Evolutionary conservation across 2,888 invertebrate genomes (phyloP).

Genomic region (Catocala fraxini): DNA sequence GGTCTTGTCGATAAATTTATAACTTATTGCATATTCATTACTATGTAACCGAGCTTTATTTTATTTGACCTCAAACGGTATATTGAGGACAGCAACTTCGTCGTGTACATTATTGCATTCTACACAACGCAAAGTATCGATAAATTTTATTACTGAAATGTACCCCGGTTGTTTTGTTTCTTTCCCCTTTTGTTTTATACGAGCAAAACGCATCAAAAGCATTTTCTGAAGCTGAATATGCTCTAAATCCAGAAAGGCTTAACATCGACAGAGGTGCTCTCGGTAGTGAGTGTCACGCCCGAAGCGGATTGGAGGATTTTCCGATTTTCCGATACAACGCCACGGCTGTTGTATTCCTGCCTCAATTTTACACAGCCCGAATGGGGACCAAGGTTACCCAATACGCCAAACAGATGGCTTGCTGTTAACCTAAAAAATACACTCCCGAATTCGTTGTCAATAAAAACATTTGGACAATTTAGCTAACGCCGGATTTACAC

Average conservation of each 20-base stretch:
- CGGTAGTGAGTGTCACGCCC: conserved; percentile 61
- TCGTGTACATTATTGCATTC: conserved; percentile 9
- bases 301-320: conserved; percentile 68
- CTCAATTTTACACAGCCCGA: conserved; percentile 59
- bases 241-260: conserved; percentile 65
- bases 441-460: conserved; percentile 32
- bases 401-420: conserved; percentile 38
- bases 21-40: conserved; percentile 56
- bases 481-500: conserved; percentile 16
- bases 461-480: conserved; percentile 36
- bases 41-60: conserved; percentile 32
- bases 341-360: conserved; percentile 49
- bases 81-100: conserved; percentile 5
- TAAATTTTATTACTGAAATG: conserved; percentile 5
- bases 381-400: conserved; percentile 59
- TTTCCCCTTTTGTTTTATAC: conserved; percentile 30
- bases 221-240: conserved; percentile 59
- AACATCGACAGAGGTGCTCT: conserved; percentile 61
- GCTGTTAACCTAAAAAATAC: conserved; percentile 44
- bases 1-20: conserved; percentile 39
- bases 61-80: conserved; percentile 19
- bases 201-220: conserved; percentile 52
- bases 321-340: conserved; percentile 69
- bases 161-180: conserved; percentile 22
- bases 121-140: neutral